phyloP scores from a whole-genome alignment of 2,888 invertebrate genomes.

The Vanessa cardui region DNA sequence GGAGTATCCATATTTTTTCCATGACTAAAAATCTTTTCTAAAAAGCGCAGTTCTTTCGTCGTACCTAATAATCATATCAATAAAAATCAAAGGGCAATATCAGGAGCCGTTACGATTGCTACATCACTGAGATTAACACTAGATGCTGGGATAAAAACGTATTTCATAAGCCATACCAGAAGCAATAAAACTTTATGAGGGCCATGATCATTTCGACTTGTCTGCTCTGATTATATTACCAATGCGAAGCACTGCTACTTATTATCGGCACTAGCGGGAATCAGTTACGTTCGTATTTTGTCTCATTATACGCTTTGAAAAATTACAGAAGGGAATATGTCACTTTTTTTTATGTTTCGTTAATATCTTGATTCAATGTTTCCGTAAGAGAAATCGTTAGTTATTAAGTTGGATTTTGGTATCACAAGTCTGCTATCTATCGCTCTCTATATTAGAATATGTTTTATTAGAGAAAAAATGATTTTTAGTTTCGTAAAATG shows the following conservation, averaged over 20 bases:
- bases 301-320: not conserved
- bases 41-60: not conserved
- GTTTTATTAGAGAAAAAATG: no score
- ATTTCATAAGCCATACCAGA: conserved; percentile 14
- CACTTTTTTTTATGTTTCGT: no score
- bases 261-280: not conserved
- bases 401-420: no score
- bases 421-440: no score
- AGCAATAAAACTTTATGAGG: conserved; percentile 20
- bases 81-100: conserved; percentile 20
- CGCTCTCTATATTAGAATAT: no score
- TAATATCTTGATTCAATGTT: no score
- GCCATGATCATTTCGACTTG: conserved; percentile 17
- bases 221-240: conserved; percentile 9
- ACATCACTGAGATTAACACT: conserved; percentile 11
- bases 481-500: no score
- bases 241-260: not conserved
- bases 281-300: not conserved
- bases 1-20: no score
- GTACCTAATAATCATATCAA: conserved; percentile 12
- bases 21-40: no score
- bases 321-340: not conserved
- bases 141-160: conserved; percentile 14
- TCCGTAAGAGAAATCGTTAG: no score
- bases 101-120: conserved; percentile 3